These are phyloP conservation scores for Drosophila heteroneura DNA, from an alignment of 2,888 invertebrate genomes.

Conservation along the genomic window DNA sequence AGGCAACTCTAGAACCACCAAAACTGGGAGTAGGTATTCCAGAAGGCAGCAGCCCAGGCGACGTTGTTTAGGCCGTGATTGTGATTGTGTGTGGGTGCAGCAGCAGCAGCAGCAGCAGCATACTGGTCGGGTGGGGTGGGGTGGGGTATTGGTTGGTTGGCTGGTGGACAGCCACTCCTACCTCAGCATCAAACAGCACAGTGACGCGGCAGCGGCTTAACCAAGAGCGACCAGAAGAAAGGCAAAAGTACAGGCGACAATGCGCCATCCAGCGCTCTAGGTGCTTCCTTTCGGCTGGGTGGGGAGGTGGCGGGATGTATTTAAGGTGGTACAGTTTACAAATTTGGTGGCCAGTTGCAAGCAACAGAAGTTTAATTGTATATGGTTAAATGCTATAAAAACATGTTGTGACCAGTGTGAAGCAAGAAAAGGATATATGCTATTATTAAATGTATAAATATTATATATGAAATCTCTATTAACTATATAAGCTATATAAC, in stretches of 20 bases:
- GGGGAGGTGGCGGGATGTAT: neutral
- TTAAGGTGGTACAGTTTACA: conserved; percentile 25
- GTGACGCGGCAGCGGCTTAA: conserved; percentile 52
- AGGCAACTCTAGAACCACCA: neutral
- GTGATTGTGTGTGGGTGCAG: conserved; percentile 52
- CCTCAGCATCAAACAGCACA: conserved; percentile 56
- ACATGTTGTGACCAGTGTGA: neutral
- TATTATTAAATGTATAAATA: neutral
- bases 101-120: conserved; percentile 25
- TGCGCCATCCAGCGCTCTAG: conserved; percentile 48
- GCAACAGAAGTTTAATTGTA: neutral
- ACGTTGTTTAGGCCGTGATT: conserved; percentile 57
- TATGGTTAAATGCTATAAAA: neutral
- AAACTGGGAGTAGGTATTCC: conserved; percentile 24
- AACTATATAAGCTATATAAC: no score
- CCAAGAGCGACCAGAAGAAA: conserved; percentile 68
- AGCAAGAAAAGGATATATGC: neutral
- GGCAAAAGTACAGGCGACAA: conserved; percentile 53
- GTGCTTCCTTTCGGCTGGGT: conserved; percentile 33
- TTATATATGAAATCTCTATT: no score
- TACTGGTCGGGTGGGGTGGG: neutral
- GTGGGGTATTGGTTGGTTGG: neutral
- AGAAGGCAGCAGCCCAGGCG: conserved; percentile 24
- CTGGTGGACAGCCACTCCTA: conserved; percentile 14
- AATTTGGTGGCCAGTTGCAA: conserved; percentile 1